Evolutionary conservation across 1,140 invertebrate species (phyloP), one percentile per base, ranked within the genome.

Genomic region (Rhopalosiphum padi): DNA sequence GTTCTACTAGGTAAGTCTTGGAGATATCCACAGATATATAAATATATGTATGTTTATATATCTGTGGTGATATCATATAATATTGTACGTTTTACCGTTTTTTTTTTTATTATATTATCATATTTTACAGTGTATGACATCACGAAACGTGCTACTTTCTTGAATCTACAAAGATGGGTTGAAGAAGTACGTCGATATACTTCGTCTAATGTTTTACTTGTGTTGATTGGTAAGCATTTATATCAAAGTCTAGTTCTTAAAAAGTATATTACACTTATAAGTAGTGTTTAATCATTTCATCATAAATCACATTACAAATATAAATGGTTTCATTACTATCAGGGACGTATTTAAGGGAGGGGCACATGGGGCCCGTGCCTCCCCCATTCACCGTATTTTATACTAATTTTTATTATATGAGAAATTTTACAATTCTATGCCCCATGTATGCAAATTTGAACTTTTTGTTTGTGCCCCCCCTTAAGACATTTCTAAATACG

Each of bases 101-200:
- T 60, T 8, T 8, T 68, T 9, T 43, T 77, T 30, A n/a, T 7
- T 37, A 41, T 37, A 55, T 92, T 94, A 25, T 94, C 94, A 77
- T 94, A 53, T 89, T 94, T 96, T 96, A 94, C 95, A 97, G 98
- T 99, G 90, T 99, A 99, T 96, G 98, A 99, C 95, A 98, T 99
- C 94, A 99, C 98, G 94, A 99, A 99, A 95, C 96, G 97, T 94
- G 97, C 98, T 77, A 98, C 98, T 90, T 99, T 99, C 96, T 96
- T 98, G 90, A 98, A 97, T 94, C 95, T 99, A 92, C 97, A 98
- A 95, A 97, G 98, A 95, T 99, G 98, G 98, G 97, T 99, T 94
- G 98, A 99, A 95, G 98, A 99, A 96, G 98, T 99, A 8, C 96
- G 98, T 94, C 96, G 97, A 94, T 99, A 99, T 95, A 98, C 98